Conservation (phyloP, 2,113 vertebrate species). For the Austrofundulus limnaeus region DNA sequence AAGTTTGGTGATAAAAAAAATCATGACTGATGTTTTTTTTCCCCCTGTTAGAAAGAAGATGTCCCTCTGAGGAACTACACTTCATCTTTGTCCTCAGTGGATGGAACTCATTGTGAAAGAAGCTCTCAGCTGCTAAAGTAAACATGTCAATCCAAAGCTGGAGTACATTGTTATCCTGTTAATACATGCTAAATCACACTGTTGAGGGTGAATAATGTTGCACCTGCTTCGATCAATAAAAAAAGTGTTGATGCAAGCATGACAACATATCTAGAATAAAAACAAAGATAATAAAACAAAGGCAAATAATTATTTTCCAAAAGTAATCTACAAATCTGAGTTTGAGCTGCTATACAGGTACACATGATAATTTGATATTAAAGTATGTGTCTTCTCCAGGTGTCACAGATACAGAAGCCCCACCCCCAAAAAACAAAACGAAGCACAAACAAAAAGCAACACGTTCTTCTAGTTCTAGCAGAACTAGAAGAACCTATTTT, state of each 20-base stretch:
- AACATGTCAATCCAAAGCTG: slow-evolving; percentile 31
- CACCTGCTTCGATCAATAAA: slow-evolving; percentile 4
- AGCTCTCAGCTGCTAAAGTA: slow-evolving; percentile 40
- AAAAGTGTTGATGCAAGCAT: neutral
- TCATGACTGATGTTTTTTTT: slow-evolving; percentile 21
- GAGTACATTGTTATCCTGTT: slow-evolving; percentile 3
- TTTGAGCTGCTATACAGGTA: no score
- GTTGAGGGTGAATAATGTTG: neutral
- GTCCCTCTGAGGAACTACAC: slow-evolving; percentile 36
- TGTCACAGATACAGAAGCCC: no score
- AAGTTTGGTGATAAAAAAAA: slow-evolving; percentile 13
- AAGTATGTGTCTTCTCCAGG: no score
- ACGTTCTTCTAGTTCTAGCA: no score
- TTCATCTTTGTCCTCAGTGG: slow-evolving; percentile 19
- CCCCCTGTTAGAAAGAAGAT: slow-evolving; percentile 33
- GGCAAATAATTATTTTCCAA: neutral
- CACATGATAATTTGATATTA: no score
- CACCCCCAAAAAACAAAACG: no score
- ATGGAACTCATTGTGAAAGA: slow-evolving; percentile 18
- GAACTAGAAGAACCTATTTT: no score
- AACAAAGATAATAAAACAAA: neutral
- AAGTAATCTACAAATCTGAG: no score
- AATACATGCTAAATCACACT: slow-evolving; percentile 13
- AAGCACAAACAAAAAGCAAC: no score
- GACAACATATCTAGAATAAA: neutral